Evolutionary conservation across 2,113 vertebrate species (phyloP).

Genomic region (Xenus cinereus): DNA sequence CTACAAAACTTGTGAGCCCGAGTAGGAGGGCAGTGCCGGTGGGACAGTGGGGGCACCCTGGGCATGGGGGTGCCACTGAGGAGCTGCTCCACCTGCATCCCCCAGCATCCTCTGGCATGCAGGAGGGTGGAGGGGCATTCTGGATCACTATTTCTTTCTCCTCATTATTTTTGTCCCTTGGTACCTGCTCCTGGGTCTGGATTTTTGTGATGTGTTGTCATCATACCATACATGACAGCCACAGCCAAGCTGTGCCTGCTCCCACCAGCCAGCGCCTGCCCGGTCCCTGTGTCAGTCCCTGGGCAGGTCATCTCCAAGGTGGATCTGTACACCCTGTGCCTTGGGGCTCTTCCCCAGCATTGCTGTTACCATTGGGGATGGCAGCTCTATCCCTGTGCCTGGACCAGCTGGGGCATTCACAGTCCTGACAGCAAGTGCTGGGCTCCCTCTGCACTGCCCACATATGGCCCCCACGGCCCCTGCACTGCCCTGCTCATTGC

Average conservation of each 20-base stretch:
- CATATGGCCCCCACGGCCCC: fast-evolving
- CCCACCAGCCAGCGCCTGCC: neutral
- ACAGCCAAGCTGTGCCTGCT: neutral
- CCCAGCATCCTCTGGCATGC: neutral
- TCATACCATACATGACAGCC: neutral
- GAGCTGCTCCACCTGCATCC: neutral
- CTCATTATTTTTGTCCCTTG: neutral
- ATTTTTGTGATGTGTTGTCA: neutral
- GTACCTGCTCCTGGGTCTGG: neutral
- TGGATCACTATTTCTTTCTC: neutral
- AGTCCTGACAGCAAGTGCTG: neutral
- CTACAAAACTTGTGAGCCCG: neutral
- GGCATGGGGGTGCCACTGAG: neutral
- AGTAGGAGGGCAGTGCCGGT: neutral
- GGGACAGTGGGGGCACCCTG: neutral
- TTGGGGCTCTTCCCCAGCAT: neutral
- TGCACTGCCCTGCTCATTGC: neutral
- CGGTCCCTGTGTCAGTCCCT: no score
- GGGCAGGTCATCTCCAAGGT: neutral
- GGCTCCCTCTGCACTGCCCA: neutral
- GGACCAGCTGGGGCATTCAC: neutral
- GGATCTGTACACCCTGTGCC: no score
- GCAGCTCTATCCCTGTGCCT: neutral
- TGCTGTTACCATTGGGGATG: fast-evolving
- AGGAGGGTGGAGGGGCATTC: neutral